These are phyloP conservation scores for Leguminivora glycinivorella DNA, from an alignment of 1,140 invertebrate species.

Conservation along the genomic window DNA sequence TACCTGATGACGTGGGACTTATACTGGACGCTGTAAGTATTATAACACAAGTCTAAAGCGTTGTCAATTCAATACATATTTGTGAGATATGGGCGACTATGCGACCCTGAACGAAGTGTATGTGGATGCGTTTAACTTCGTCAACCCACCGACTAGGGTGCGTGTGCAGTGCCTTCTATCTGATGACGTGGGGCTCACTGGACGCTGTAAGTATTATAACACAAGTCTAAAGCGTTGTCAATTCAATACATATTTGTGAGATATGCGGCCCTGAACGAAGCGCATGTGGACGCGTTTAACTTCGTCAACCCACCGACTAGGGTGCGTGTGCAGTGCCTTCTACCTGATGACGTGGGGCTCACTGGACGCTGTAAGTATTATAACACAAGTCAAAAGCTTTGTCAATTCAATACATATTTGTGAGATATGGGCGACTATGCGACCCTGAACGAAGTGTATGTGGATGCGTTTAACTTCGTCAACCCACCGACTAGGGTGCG, in stretches of 20 bases:
- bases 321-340: conserved; percentile 90
- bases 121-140: conserved; percentile 84
- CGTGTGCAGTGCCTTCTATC: conserved; percentile 92
- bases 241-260: conserved; percentile 88
- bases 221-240: conserved; percentile 87
- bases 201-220: conserved; percentile 81
- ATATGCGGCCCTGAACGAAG: conserved; percentile 89
- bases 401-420: conserved; percentile 90
- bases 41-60: conserved; percentile 82
- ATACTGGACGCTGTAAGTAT: conserved; percentile 85
- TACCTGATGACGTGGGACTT: conserved; percentile 86
- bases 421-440: conserved; percentile 89
- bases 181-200: conserved; percentile 85
- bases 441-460: conserved; percentile 88
- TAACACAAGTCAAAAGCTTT: conserved; percentile 83
- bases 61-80: conserved; percentile 90
- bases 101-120: conserved; percentile 88
- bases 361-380: conserved; percentile 84
- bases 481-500: conserved; percentile 95
- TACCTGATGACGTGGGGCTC: conserved; percentile 86
- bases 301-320: conserved; percentile 92
- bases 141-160: conserved; percentile 92
- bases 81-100: conserved; percentile 90
- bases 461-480: conserved; percentile 85
- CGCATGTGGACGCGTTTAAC: conserved; percentile 87